These are phyloP conservation scores for Fukomys damarensis DNA, from an alignment of 2,113 vertebrate genomes.

Conservation along the genomic window DNA sequence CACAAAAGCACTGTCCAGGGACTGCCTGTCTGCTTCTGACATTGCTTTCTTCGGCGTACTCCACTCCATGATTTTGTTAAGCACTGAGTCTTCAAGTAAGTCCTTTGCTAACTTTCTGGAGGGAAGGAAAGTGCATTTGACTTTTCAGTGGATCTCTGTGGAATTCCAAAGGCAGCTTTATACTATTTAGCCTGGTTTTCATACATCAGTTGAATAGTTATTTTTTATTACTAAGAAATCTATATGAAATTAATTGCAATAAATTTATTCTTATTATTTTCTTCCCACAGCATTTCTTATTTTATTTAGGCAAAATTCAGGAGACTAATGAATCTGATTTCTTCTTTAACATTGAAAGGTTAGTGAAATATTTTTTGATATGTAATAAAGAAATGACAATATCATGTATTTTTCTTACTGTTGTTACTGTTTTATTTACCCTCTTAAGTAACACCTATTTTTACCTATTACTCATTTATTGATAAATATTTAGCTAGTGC, in stretches of 20 bases:
- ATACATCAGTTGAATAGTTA: constrained; percentile 27
- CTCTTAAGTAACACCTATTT: constrained; percentile 44
- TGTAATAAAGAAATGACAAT: neutral
- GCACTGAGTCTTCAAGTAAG: neutral
- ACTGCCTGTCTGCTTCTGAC: constrained; percentile 35
- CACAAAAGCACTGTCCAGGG: neutral
- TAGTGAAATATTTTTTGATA: constrained; percentile 50
- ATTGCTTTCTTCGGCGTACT: constrained; percentile 45
- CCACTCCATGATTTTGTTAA: neutral
- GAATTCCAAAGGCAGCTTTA: constrained; percentile 36
- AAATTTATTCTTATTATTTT: neutral
- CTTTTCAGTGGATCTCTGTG: constrained; percentile 48
- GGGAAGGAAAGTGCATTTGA: constrained; percentile 7
- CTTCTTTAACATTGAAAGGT: neutral
- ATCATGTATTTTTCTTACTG: neutral
- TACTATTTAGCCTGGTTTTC: neutral
- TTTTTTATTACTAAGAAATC: constrained; percentile 52
- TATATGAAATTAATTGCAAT: neutral
- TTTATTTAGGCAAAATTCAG: neutral
- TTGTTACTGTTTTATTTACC: neutral
- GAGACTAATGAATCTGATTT: constrained; percentile 44
- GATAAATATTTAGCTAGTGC: constrained; percentile 41
- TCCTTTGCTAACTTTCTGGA: neutral
- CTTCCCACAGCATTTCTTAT: neutral
- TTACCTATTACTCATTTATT: constrained; percentile 22